Evolutionary conservation across 2,797 vertebrate genomes (phyloP).

Genomic region (Neoniphon sammara): DNA sequence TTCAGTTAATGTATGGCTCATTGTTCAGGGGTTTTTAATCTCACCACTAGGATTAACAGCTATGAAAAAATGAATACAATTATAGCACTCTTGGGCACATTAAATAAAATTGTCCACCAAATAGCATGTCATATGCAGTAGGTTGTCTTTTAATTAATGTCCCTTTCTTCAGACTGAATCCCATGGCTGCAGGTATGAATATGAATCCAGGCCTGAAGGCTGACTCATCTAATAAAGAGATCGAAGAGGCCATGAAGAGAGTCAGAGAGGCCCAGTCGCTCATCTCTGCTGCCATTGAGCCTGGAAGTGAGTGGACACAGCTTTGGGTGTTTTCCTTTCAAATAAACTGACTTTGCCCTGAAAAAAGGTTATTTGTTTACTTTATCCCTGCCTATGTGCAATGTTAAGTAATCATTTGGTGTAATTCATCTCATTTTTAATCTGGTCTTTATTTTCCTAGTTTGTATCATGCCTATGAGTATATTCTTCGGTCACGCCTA

Average conservation of each 20-base stretch:
- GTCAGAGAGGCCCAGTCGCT: conserved; percentile 96
- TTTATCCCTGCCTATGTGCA: not conserved
- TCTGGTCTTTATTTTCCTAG: too few species aligned
- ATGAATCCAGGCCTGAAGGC: conserved; percentile 92
- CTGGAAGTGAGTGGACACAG: conserved; percentile 84
- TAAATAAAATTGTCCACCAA: not conserved
- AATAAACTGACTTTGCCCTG: conserved; percentile 1
- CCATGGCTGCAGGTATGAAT: conserved; percentile 90
- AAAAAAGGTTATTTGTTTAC: too few species aligned
- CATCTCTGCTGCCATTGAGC: conserved; percentile 97
- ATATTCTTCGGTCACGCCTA: too few species aligned
- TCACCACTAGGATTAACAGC: too few species aligned
- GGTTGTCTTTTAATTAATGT: conserved; percentile 8
- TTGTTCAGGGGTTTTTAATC: not conserved
- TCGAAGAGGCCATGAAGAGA: conserved; percentile 99
- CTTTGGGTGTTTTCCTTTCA: not conserved
- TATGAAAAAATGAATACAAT: too few species aligned
- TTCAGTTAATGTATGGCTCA: not conserved
- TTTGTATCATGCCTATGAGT: too few species aligned
- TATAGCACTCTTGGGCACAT: not conserved
- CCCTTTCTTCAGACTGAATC: conserved; percentile 87
- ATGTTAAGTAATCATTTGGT: not conserved
- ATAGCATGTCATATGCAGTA: not conserved
- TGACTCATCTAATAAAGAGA: conserved; percentile 95
- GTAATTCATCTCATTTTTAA: too few species aligned